Percentiles rank a stretch among this genome's conserved stretches.
phyloP scores from a whole-genome alignment of 2,113 vertebrate genomes.

The Caranx melampygus region DNA sequence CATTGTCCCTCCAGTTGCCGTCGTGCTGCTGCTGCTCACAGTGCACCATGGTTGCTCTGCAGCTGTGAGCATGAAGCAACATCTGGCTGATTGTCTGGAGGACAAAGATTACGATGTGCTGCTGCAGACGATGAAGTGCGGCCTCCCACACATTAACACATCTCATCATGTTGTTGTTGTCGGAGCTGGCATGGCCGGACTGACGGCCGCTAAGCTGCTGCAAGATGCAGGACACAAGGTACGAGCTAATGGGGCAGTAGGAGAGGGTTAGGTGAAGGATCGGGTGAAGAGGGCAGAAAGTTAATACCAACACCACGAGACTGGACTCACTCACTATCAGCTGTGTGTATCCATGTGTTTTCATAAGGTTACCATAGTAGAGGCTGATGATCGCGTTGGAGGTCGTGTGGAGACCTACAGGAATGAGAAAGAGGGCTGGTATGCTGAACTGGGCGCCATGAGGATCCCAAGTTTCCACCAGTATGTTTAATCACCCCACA shows the following conservation, averaged over 20 bases:
- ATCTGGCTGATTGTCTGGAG: conserved; percentile 43
- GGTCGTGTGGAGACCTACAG: conserved; percentile 64
- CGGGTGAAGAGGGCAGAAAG: no score
- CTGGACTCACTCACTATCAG: no score
- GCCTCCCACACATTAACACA: not conserved
- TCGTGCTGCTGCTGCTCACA: conserved; percentile 17
- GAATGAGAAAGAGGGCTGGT: conserved; percentile 60
- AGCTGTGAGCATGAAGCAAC: not conserved
- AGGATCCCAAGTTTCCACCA: conserved; percentile 55
- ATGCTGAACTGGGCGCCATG: conserved; percentile 66
- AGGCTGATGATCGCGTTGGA: conserved; percentile 56
- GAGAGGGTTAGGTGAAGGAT: no score
- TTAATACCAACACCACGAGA: no score
- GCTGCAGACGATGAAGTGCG: not conserved
- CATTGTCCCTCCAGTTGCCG: not conserved
- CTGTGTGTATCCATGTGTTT: not conserved
- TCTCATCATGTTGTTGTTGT: conserved; percentile 48
- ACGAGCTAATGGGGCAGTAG: not conserved
- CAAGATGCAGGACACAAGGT: conserved; percentile 70
- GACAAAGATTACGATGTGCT: conserved; percentile 38
- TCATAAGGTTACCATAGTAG: conserved; percentile 56
- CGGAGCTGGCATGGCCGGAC: conserved; percentile 63
- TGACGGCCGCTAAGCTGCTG: conserved; percentile 59
- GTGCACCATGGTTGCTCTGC: not conserved
- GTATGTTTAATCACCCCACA: conserved; percentile 8